Conservation (phyloP, 2,113 vertebrate genomes). For the Origma solitaria region DNA sequence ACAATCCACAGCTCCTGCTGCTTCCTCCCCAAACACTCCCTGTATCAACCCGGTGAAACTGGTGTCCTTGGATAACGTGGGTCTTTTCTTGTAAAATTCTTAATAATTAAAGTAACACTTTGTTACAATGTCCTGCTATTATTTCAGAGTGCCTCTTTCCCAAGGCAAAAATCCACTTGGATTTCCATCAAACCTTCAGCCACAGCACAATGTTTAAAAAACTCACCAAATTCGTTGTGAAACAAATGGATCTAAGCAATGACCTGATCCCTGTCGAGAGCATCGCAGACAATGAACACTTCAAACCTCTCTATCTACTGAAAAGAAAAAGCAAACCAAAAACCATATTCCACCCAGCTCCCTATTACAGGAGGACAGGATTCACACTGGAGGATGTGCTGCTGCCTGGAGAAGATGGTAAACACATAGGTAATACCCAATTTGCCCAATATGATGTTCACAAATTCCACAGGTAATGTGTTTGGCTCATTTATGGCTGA, state of each 20-base stretch:
- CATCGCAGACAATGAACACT: not conserved
- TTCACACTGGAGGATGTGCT: not conserved
- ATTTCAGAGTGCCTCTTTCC: not conserved
- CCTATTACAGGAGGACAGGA: fast-evolving
- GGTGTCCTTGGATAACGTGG: not conserved
- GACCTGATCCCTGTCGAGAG: not conserved
- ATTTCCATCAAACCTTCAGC: not conserved
- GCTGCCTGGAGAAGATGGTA: not conserved
- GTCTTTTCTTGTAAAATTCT: not conserved
- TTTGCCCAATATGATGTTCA: not conserved
- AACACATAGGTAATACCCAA: not conserved
- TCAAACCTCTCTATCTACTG: not conserved
- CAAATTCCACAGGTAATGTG: fast-evolving
- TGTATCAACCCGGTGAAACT: not conserved
- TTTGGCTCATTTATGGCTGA: not conserved
- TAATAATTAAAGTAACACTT: not conserved
- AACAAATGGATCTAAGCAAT: not conserved
- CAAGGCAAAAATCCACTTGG: not conserved
- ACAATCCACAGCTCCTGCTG: not conserved
- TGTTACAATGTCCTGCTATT: not conserved
- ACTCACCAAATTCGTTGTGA: not conserved
- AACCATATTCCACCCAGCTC: fast-evolving
- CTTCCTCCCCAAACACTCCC: not conserved
- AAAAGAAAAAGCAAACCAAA: fast-evolving
- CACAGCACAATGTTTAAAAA: not conserved